Evolutionary conservation across 2,113 vertebrate genomes (phyloP), one percentile per base, ranked within the genome.

Genomic region (Corydoras sp.): DNA sequence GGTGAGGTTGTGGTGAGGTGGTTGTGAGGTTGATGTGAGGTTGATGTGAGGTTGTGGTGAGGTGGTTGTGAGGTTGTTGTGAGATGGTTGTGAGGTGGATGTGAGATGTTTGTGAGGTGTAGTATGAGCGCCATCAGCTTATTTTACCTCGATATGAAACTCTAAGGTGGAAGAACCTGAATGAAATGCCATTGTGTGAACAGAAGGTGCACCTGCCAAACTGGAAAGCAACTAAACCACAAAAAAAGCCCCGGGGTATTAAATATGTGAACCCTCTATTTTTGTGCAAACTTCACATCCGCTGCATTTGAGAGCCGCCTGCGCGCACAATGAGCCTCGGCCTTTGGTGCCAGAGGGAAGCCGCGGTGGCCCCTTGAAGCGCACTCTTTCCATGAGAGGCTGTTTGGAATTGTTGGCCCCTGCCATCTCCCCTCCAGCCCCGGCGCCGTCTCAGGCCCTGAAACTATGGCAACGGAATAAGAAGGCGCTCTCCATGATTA

Each of bases 391-490:
- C 53, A 51, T 68, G 62, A 63, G 69, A 63, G 75, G 63, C 65
- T 68, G 65, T 72, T 62, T 43, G 32, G 62, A 74, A 66, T 74
- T 18, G 65, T 65, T 68, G 65, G 73, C 77, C 80, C 74, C 71
- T 76, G 75, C 77, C 81, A 88, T 86, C 89, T 86, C 86, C 87
- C 85, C 88, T 86, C 63, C 86, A 89, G 88, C 83, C 88, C 86
- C 90, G 91, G 92, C 91, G 91, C 91, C 91, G 90, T 93, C 93
- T 90, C 90, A 92, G 92, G 91, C 93, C 89, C 87, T 88, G 96
- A 94, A 96, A 96, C 96, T 96, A 98, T 98, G 94, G 96, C 93
- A 98, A 98, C 97, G 66, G 93, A 94, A 94, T 92, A 91, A 92
- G 93, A 93, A 93, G 95, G 92, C 89, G 93, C 93, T 86, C 90